phyloP scores from a whole-genome alignment of 2,113 vertebrate species.

The Podarcis cretensis region DNA sequence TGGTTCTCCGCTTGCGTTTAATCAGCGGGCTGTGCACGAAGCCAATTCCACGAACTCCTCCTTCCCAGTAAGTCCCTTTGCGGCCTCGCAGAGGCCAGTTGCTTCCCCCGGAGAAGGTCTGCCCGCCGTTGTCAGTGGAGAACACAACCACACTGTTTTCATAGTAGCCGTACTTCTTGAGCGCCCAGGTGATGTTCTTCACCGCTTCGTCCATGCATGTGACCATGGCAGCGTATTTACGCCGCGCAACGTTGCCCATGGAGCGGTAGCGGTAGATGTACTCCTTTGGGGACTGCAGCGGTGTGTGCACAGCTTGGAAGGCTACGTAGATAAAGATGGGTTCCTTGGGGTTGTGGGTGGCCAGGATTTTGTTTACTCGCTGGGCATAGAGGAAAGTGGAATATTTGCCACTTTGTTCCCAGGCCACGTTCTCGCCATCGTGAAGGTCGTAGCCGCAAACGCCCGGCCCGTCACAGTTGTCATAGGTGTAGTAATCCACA shows the following conservation, averaged over 20 bases:
- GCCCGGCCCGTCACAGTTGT: constrained; percentile 90
- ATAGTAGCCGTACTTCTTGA: constrained; percentile 95
- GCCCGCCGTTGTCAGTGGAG: constrained; percentile 94
- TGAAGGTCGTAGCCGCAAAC: constrained; percentile 94
- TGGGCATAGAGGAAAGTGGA: constrained; percentile 94
- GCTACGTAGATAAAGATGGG: constrained; percentile 95
- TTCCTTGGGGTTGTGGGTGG: constrained; percentile 84
- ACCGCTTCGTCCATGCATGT: constrained; percentile 95
- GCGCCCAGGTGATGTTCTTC: constrained; percentile 92
- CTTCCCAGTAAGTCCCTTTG: constrained; percentile 98
- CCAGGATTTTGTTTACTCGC: constrained; percentile 90
- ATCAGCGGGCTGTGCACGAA: constrained; percentile 96
- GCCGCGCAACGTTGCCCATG: constrained; percentile 89
- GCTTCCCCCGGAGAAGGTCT: constrained; percentile 93
- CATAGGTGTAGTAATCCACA: constrained; percentile 94
- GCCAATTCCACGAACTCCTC: constrained; percentile 90
- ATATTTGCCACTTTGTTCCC: constrained; percentile 91
- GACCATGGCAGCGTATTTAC: constrained; percentile 96
- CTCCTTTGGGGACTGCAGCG: constrained; percentile 91
- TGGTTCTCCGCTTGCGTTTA: constrained; percentile 85
- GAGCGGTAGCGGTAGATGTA: constrained; percentile 92
- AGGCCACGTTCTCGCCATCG: constrained; percentile 90
- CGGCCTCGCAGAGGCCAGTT: constrained; percentile 97
- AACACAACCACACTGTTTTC: constrained; percentile 94
- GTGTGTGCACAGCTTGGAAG: constrained; percentile 95